Evolutionary conservation across 2,888 invertebrate genomes (phyloP).

Genomic region (Drosophila limbata): DNA sequence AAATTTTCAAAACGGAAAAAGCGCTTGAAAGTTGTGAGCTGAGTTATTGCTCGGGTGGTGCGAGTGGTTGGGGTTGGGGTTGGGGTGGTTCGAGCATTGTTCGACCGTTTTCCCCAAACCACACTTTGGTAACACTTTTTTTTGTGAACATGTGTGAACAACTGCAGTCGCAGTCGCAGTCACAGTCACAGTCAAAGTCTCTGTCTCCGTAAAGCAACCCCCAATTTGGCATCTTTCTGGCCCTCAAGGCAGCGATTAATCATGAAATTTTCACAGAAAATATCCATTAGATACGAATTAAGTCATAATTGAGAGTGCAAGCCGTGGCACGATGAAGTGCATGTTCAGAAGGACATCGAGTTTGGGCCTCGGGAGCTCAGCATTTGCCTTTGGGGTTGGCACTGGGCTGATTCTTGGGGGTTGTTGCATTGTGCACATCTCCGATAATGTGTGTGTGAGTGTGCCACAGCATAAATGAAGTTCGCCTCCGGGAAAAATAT

Average conservation of each 20-base stretch:
- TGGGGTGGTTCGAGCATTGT: slow-evolving; percentile 41
- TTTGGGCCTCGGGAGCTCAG: slow-evolving; percentile 15
- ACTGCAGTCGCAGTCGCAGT: slow-evolving; percentile 58
- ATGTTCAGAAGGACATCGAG: slow-evolving; percentile 30
- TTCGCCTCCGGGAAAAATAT: slow-evolving; percentile 33
- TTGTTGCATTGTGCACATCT: slow-evolving; percentile 17
- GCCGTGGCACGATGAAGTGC: slow-evolving; percentile 70
- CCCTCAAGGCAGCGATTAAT: slow-evolving; percentile 77
- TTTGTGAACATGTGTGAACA: slow-evolving; percentile 81
- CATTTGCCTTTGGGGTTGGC: slow-evolving; percentile 47
- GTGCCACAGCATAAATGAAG: slow-evolving; percentile 63
- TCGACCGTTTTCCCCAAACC: slow-evolving; percentile 41
- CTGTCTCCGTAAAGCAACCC: slow-evolving; percentile 47
- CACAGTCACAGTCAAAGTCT: slow-evolving; percentile 1
- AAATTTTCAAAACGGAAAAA: slow-evolving; percentile 58
- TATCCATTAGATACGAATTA: slow-evolving; percentile 83
- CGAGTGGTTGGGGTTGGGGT: neutral
- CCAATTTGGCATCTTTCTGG: slow-evolving; percentile 26
- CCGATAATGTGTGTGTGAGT: slow-evolving; percentile 17
- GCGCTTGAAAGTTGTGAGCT: slow-evolving; percentile 50
- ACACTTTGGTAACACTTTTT: slow-evolving; percentile 40
- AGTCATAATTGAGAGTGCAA: slow-evolving; percentile 82
- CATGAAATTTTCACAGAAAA: slow-evolving; percentile 79
- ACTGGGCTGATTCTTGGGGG: slow-evolving; percentile 30
- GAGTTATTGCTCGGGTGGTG: slow-evolving; percentile 57